Conservation (phyloP, 2,113 vertebrate genomes). For the Illadopsis cleaveri region DNA sequence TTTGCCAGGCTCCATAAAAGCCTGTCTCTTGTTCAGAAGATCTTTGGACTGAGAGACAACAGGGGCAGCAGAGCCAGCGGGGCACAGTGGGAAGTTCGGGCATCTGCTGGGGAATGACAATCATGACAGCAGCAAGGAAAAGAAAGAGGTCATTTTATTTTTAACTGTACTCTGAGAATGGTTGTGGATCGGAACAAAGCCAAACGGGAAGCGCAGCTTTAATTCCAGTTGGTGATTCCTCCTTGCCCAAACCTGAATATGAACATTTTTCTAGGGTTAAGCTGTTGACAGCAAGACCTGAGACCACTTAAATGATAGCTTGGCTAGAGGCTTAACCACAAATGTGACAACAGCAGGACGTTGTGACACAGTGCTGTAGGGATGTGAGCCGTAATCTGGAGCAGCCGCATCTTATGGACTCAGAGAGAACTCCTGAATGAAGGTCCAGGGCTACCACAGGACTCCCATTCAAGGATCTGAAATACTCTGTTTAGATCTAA, state of each 20-base stretch:
- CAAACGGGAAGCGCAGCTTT: not conserved
- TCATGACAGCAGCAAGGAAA: conserved; percentile 6
- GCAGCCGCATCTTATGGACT: not conserved
- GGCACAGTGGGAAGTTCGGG: not conserved
- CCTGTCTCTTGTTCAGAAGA: conserved; percentile 49
- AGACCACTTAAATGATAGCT: not conserved
- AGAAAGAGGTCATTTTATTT: conserved; percentile 63
- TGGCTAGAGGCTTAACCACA: not conserved
- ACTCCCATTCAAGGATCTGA: not conserved
- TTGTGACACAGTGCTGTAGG: not conserved
- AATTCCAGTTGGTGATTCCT: not conserved
- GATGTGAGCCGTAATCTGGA: not conserved
- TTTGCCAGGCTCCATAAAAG: conserved; percentile 55
- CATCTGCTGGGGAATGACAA: conserved; percentile 48
- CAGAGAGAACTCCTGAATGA: not conserved
- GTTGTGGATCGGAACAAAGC: not conserved
- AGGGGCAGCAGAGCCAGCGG: conserved; percentile 33
- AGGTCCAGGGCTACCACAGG: not conserved
- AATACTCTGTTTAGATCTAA: not conserved
- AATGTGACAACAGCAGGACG: not conserved
- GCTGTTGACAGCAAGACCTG: not conserved
- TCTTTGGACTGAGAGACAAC: conserved; percentile 49
- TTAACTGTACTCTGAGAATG: conserved; percentile 1
- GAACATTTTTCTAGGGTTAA: not conserved
- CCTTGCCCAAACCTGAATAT: not conserved